Evolutionary conservation across 92 coral and sea anemone genomes (phyloP).

Genomic region (Porites cylindrica): DNA sequence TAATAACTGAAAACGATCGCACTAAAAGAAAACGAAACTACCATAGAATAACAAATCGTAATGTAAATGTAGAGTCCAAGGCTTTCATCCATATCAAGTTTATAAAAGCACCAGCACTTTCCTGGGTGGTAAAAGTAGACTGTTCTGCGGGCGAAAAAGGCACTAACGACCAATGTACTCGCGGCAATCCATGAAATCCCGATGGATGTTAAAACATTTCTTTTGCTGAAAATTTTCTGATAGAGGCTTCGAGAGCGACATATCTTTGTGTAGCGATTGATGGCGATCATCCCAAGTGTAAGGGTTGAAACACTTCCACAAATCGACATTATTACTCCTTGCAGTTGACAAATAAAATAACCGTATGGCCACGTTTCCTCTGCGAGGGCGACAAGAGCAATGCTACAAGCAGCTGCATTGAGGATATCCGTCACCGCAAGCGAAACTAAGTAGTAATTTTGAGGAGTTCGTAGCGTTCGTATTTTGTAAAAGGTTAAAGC

Average conservation of each 20-base stretch:
- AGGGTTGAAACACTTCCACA: constrained; percentile 1
- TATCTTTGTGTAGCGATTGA: constrained; percentile 29
- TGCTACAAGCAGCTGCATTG: neutral
- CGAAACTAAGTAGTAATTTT: constrained; percentile 11
- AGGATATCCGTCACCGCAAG: constrained; percentile 39
- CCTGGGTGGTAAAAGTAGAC: constrained; percentile 21
- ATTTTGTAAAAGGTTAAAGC: neutral
- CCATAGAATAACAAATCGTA: neutral
- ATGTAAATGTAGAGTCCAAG: neutral
- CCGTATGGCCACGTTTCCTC: constrained; percentile 21
- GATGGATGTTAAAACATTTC: constrained; percentile 25
- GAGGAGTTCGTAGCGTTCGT: constrained; percentile 1
- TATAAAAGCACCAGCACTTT: constrained; percentile 5
- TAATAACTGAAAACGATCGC: constrained; percentile 22
- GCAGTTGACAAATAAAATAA: constrained; percentile 20
- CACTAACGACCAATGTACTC: neutral
- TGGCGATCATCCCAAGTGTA: constrained; percentile 24
- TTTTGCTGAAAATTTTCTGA: constrained; percentile 13
- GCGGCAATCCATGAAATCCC: neutral
- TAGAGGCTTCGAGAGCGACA: constrained; percentile 4
- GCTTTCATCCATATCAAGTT: neutral
- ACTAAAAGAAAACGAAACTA: neutral
- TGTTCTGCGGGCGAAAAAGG: neutral
- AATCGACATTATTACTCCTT: constrained; percentile 19
- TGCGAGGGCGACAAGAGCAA: constrained; percentile 3